Evolutionary conservation across 2,888 invertebrate genomes (phyloP).

Genomic region (Trachelus troglodyta): DNA sequence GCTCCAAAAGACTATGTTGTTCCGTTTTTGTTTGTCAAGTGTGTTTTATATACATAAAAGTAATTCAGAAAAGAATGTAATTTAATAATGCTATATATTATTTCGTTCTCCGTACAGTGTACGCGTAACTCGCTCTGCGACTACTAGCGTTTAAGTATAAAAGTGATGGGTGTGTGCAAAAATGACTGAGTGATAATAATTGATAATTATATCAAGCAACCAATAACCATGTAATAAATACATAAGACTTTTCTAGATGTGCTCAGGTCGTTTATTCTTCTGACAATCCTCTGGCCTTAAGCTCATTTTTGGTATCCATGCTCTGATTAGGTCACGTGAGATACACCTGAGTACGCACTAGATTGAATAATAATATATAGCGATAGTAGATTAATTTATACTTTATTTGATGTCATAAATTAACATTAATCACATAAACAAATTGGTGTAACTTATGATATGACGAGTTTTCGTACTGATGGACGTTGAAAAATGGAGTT

Average conservation of each 20-base stretch:
- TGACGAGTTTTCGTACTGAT: background rate
- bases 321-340: background rate
- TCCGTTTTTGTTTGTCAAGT: conserved; percentile 65
- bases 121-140: conserved; percentile 35
- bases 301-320: background rate
- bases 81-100: conserved; percentile 57
- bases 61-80: conserved; percentile 53
- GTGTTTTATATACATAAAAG: conserved; percentile 60
- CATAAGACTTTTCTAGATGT: conserved; percentile 61
- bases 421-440: background rate
- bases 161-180: conserved; percentile 52
- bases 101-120: conserved; percentile 57
- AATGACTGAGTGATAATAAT: conserved; percentile 55
- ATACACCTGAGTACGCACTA: background rate
- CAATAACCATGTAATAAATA: conserved; percentile 59
- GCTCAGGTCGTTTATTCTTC: conserved; percentile 37
- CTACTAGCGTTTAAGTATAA: conserved; percentile 30
- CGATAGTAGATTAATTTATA: background rate
- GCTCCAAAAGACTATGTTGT: conserved; percentile 63
- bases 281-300: background rate
- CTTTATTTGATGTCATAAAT: background rate
- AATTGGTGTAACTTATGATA: background rate
- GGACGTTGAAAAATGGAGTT: background rate
- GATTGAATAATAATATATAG: background rate
- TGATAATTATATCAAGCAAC: conserved; percentile 51